Evolutionary conservation across 2,113 vertebrate genomes (phyloP).

Genomic region (Electrona antarctica): DNA sequence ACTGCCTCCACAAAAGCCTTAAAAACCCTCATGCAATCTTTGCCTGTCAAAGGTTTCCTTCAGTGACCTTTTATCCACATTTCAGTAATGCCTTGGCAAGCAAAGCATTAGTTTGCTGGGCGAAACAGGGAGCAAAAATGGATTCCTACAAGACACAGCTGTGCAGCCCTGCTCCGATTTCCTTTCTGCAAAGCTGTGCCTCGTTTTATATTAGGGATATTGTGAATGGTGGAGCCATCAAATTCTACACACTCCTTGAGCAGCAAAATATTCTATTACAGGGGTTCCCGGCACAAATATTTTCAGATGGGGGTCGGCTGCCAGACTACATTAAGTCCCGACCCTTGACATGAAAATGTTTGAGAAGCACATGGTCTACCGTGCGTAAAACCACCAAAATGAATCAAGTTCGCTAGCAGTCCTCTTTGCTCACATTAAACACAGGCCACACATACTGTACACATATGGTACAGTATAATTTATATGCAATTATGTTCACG

Average conservation of each 20-base stretch:
- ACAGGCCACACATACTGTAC: neutral
- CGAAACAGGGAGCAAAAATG: constrained; percentile 38
- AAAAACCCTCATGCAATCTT: constrained; percentile 34
- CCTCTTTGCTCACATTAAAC: neutral
- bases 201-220: constrained; percentile 63
- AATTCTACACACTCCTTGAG: too few relatives aligned
- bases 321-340: too few relatives aligned
- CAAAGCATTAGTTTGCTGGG: constrained; percentile 31
- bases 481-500: neutral
- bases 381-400: too few relatives aligned
- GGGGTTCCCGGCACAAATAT: too few relatives aligned
- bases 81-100: constrained; percentile 11
- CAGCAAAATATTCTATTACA: too few relatives aligned
- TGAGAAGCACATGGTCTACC: too few relatives aligned
- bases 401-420: too few relatives aligned
- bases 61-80: constrained; percentile 41
- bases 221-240: constrained; percentile 46
- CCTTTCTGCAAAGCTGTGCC: constrained; percentile 26
- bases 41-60: constrained; percentile 30
- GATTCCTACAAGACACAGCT: constrained; percentile 52
- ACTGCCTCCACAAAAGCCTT: constrained; percentile 15
- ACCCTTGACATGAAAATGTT: too few relatives aligned
- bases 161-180: constrained; percentile 20
- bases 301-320: too few relatives aligned
- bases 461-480: neutral